phyloP scores from a whole-genome alignment of 1,140 invertebrate species.

The Polypedilum vanderplanki region DNA sequence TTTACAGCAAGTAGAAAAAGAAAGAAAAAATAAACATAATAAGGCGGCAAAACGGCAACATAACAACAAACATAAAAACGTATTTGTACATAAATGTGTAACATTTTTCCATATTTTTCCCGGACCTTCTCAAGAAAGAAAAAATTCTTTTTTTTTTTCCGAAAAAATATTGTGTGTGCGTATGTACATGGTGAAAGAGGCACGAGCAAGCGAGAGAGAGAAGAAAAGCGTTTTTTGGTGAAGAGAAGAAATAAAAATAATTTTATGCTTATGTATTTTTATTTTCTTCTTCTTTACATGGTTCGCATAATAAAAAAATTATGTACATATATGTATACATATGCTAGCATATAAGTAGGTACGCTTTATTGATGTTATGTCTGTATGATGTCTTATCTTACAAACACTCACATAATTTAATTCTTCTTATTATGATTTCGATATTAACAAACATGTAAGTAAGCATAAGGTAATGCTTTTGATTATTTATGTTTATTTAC shows the following conservation, averaged over 20 bases:
- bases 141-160: too few species aligned
- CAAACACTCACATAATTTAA: too few species aligned
- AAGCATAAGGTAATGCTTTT: too few species aligned
- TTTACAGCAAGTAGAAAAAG: background rate
- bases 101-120: conserved; percentile 14
- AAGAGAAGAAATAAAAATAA: conserved; percentile 28
- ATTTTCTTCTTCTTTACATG: background rate
- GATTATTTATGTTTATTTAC: too few species aligned
- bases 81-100: conserved; percentile 19
- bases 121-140: background rate
- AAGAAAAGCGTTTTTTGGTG: background rate
- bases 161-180: background rate
- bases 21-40: background rate
- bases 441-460: too few species aligned
- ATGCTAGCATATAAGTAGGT: too few species aligned
- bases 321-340: background rate
- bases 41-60: background rate
- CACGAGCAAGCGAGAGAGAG: background rate
- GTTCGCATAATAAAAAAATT: conserved; percentile 26
- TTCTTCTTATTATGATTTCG: too few species aligned
- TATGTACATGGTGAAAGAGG: background rate
- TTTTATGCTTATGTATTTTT: conserved; percentile 28
- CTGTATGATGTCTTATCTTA: too few species aligned
- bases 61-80: conserved; percentile 6
- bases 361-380: too few species aligned